phyloP scores from a whole-genome alignment of 2,797 vertebrate genomes.

The Phataginus tetradactyla region DNA sequence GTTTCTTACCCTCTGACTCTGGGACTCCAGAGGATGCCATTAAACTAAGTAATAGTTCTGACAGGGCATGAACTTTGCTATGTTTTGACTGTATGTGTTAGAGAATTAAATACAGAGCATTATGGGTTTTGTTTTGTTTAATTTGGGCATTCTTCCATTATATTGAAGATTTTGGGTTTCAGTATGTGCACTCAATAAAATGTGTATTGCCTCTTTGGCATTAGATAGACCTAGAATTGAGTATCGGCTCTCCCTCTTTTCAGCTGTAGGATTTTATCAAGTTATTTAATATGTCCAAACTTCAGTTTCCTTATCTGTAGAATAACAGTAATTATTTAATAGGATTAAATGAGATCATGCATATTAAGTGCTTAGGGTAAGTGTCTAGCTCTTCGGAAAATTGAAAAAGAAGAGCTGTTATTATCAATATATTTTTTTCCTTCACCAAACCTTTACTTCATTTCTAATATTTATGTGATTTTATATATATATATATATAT shows the following conservation, averaged over 20 bases:
- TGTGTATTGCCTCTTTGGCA: neutral
- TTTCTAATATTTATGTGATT: conserved; percentile 34
- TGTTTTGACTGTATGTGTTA: neutral
- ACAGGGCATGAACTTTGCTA: neutral
- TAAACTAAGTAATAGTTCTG: neutral
- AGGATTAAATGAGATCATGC: conserved; percentile 30
- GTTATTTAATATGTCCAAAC: conserved; percentile 9
- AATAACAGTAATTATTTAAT: conserved; percentile 24
- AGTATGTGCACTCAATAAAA: neutral
- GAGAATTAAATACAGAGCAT: conserved; percentile 13
- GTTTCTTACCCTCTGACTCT: neutral
- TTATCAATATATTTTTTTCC: neutral
- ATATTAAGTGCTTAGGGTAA: conserved; percentile 11
- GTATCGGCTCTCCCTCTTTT: neutral
- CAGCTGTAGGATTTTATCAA: neutral
- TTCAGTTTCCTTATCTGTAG: neutral
- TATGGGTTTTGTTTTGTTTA: neutral
- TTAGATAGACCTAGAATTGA: neutral
- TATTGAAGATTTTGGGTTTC: neutral
- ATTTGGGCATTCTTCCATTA: neutral
- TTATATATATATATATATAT: neutral
- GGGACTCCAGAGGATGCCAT: neutral
- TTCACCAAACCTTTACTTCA: conserved; percentile 5
- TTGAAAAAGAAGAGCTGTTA: neutral
- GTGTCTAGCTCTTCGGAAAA: neutral